Evolutionary conservation across 2,888 invertebrate genomes (phyloP), one percentile per base, ranked within the genome.

Genomic region (Cheilosia urbana): DNA sequence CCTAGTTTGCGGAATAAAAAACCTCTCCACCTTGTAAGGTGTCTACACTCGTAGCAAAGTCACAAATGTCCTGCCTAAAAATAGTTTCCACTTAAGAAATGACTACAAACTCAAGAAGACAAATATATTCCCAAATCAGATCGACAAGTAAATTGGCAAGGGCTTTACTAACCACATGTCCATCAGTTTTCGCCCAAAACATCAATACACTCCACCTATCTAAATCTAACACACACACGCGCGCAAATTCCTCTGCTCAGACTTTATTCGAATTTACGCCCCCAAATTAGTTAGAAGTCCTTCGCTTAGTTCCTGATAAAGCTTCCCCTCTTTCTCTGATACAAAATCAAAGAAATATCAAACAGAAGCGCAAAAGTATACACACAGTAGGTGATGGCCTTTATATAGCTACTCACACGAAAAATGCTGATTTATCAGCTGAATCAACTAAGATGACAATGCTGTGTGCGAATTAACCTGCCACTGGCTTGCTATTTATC

Each of bases 371-470:
- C 34, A 60, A 72, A 73, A 21, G 55, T 51, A 72, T 53, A 62
- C 53, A 72, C 55, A 53, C 53, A 42, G 5, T 40, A 21, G 45
- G 62, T 30, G 30, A 45, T n/a, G 21, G n/a, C 34, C 37, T 37
- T 37, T 37, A 37, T 42, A 34, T 34, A 51, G 21, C 42, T 30
- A 49, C 60, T 71, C 63, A 21, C 27, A 69, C 24, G 24, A 62
- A 58, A 84, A 79, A 85, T 76, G 55, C 76, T 76, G 85, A 85
- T 85, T 85, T 85, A 85, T 85, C 85, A 81, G 85, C 53, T 81
- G 81, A 81, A 81, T 77, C 76, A 81, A 85, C 76, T 81, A 57
- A 81, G 68, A 85, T 85, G 85, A 85, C 85, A 85, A 80, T 81
- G 55, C 80, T 81, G 71, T 72, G 71, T 72, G 72, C 68, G 85